Conservation (phyloP, 2,888 invertebrate genomes). For the Chrysodeixis includens region DNA sequence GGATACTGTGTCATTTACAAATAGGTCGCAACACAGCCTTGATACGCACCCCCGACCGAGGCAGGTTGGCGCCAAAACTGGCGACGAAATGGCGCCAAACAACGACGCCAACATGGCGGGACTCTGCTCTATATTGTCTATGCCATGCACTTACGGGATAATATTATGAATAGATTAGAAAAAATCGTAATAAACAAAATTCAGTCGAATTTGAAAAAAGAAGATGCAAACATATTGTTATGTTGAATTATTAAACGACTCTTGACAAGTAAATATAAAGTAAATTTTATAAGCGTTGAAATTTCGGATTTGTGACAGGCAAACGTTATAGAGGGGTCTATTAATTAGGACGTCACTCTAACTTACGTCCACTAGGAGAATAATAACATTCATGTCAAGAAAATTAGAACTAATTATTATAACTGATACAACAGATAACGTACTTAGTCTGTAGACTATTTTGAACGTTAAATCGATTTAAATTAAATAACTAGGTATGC, state of each 20-base stretch:
- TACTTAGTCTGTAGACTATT: no score
- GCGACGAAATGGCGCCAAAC: slow-evolving; percentile 77
- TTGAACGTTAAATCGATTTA: no score
- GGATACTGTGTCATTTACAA: slow-evolving; percentile 58
- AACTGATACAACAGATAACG: not conserved
- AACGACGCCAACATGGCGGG: slow-evolving; percentile 61
- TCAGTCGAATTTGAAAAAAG: not conserved
- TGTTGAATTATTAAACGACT: no score
- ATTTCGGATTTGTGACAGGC: not conserved
- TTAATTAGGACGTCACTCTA: not conserved
- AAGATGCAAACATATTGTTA: not conserved
- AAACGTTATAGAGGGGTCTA: not conserved
- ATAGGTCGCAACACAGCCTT: slow-evolving; percentile 76
- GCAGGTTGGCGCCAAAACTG: slow-evolving; percentile 83
- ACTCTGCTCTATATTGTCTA: slow-evolving; percentile 57
- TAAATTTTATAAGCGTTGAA: no score
- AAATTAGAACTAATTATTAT: not conserved
- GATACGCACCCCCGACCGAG: slow-evolving; percentile 71
- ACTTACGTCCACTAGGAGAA: not conserved
- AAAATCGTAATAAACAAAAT: slow-evolving; percentile 25
- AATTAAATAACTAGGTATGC: no score
- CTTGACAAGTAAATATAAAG: no score
- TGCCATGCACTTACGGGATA: slow-evolving; percentile 49
- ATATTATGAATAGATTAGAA: slow-evolving; percentile 9
- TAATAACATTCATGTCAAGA: not conserved